Conservation (phyloP, 2,888 invertebrate species). For the Lymantria dispar region DNA sequence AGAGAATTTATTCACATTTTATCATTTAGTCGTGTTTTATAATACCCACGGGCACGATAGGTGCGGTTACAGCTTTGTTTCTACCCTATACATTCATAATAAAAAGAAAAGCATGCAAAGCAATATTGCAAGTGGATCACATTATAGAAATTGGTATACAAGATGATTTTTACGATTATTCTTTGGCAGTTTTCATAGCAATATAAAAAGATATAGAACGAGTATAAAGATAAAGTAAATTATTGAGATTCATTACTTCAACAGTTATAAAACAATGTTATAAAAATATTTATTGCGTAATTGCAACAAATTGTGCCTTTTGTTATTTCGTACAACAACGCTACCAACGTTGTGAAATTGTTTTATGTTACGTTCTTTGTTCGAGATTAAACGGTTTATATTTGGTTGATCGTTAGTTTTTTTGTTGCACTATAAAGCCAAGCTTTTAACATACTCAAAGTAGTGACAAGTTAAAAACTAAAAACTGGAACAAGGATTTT, state of each 20-base stretch:
- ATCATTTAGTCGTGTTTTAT: too few species aligned
- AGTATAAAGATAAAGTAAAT: slow-evolving; percentile 5
- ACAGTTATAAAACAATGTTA: slow-evolving; percentile 17
- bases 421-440: neutral
- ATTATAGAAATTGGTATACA: too few species aligned
- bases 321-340: neutral
- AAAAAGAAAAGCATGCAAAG: too few species aligned
- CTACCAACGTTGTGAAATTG: neutral
- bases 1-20: too few species aligned
- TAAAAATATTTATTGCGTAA: slow-evolving; percentile 23
- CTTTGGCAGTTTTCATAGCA: too few species aligned
- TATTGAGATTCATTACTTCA: slow-evolving; percentile 15
- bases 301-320: slow-evolving; percentile 5
- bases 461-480: neutral
- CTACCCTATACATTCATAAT: too few species aligned
- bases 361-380: neutral
- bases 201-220: neutral
- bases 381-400: neutral
- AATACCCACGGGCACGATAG: too few species aligned
- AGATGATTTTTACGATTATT: too few species aligned
- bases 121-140: too few species aligned
- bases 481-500: neutral
- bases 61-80: too few species aligned
- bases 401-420: neutral
- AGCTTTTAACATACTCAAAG: neutral